These are phyloP conservation scores for Leptestheria dahalacensis DNA, from an alignment of 1,140 invertebrate species.

Conservation along the genomic window DNA sequence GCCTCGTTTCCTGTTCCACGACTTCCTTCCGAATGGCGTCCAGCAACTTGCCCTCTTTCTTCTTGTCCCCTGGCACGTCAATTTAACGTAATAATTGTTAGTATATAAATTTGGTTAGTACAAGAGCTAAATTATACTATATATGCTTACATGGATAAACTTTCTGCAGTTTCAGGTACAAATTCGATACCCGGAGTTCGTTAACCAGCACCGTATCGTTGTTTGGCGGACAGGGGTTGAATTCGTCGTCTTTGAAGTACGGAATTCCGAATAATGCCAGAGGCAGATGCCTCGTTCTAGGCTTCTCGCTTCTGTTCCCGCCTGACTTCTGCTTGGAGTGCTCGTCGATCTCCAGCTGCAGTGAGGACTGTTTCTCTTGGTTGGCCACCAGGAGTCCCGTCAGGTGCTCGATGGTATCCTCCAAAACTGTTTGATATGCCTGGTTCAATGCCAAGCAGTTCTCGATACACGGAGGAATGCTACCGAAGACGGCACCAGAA, in stretches of 20 bases:
- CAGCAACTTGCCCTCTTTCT: background rate
- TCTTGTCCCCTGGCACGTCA: background rate
- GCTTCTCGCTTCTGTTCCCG: background rate
- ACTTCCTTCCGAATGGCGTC: background rate
- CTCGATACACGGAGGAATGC: background rate
- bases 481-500: background rate
- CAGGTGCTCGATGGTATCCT: slow-evolving; percentile 5
- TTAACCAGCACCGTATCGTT: background rate
- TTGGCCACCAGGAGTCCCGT: background rate
- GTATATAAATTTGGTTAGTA: background rate
- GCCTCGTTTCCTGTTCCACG: background rate
- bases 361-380: background rate
- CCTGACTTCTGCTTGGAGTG: background rate
- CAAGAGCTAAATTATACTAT: background rate
- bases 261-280: slow-evolving; percentile 3
- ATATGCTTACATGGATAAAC: slow-evolving; percentile 1
- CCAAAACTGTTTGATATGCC: slow-evolving; percentile 5
- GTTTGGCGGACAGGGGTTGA: background rate
- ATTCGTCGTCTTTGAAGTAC: slow-evolving; percentile 12
- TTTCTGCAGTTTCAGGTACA: background rate
- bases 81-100: slow-evolving; percentile 1
- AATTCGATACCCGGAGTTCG: background rate
- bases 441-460: slow-evolving; percentile 6
- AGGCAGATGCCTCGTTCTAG: background rate
- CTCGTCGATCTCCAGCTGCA: background rate